Conservation (phyloP, 1,140 invertebrate genomes). For the Brachionus calyciflorus region DNA sequence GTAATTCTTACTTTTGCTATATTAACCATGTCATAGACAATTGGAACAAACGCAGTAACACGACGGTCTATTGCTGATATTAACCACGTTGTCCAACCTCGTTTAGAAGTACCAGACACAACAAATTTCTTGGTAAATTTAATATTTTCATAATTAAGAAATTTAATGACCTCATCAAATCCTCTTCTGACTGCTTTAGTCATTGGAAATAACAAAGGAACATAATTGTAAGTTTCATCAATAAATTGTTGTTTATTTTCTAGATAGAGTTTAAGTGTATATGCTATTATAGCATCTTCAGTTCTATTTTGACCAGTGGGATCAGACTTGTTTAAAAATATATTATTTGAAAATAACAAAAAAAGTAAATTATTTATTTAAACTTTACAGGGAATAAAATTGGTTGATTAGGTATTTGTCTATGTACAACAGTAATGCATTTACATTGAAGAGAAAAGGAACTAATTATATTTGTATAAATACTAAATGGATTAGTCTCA, state of each 20-base stretch:
- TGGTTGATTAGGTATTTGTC: conserved; percentile 54
- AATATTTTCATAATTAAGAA: background rate
- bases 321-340: conserved; percentile 50
- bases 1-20: background rate
- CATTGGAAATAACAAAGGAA: background rate
- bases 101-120: background rate
- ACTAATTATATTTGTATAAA: conserved; percentile 50
- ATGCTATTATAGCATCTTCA: conserved; percentile 53
- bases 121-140: background rate
- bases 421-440: conserved; percentile 51
- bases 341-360: no score
- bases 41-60: background rate
- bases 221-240: background rate
- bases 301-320: conserved; percentile 49
- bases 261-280: conserved; percentile 53
- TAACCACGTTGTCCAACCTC: background rate
- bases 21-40: background rate
- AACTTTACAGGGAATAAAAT: conserved; percentile 50
- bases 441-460: conserved; percentile 50
- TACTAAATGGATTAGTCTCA: conserved; percentile 47
- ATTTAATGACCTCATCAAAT: background rate
- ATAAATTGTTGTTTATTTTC: no score
- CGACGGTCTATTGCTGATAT: background rate
- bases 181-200: background rate
- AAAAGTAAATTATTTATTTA: background rate